These are phyloP conservation scores for Phengaris alcon DNA, from an alignment of 2,888 invertebrate genomes.

Conservation along the genomic window DNA sequence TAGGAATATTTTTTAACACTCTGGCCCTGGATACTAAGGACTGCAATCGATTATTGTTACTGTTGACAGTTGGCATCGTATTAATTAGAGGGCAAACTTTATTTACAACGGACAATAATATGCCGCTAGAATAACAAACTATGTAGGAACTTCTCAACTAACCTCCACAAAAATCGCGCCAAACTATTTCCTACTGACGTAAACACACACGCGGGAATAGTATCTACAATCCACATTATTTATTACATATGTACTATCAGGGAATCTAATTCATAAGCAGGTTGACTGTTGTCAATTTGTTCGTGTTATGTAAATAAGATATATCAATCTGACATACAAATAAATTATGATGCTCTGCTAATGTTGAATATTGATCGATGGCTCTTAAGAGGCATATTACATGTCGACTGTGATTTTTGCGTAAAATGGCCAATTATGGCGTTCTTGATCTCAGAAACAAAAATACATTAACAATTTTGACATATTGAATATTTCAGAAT, in stretches of 20 bases:
- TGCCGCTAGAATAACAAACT: slow-evolving; percentile 11
- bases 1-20: background rate
- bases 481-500: too few species aligned
- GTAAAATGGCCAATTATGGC: too few species aligned
- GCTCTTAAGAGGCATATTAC: background rate
- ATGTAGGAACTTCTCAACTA: slow-evolving; percentile 1
- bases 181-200: background rate
- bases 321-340: too few species aligned
- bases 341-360: too few species aligned
- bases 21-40: background rate
- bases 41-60: background rate
- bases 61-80: background rate
- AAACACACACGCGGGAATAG: background rate
- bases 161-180: background rate
- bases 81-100: background rate
- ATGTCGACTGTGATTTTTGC: too few species aligned
- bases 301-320: too few species aligned
- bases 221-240: too few species aligned
- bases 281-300: too few species aligned
- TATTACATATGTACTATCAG: too few species aligned
- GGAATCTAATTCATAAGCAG: too few species aligned
- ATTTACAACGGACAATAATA: slow-evolving; percentile 1
- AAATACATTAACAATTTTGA: too few species aligned
- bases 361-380: background rate
- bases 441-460: too few species aligned